Percentiles rank a stretch among this genome's conserved stretches.
These are phyloP conservation scores for Galago senegalensis DNA, from an alignment of 2,797 vertebrate genomes.

Conservation along the genomic window DNA sequence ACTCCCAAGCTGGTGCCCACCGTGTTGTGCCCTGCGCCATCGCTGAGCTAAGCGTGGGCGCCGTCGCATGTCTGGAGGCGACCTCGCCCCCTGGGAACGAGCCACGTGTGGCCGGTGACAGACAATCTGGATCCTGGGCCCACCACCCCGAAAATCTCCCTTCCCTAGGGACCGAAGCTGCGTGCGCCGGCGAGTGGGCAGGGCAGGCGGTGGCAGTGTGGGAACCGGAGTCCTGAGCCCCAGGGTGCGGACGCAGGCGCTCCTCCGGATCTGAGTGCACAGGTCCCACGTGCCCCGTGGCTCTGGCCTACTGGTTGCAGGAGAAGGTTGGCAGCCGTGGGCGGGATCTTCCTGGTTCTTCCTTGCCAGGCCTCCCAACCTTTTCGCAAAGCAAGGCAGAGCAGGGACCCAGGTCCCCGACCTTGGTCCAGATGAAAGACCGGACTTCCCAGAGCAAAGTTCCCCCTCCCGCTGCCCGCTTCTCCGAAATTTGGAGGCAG, in stretches of 20 bases:
- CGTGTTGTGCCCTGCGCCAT: not conserved
- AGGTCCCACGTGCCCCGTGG: not conserved
- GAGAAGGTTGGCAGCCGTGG: not conserved
- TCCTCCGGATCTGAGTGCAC: not conserved
- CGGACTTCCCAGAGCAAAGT: not conserved
- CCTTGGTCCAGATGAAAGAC: not conserved
- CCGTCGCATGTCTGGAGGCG: not conserved
- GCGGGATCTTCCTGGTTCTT: not conserved
- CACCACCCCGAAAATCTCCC: not conserved
- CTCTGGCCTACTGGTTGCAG: fast-evolving
- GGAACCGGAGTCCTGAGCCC: not conserved
- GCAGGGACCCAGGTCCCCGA: not conserved
- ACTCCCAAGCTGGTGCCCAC: not conserved
- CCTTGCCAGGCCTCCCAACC: not conserved
- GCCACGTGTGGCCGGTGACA: constrained; percentile 27
- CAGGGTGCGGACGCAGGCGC: not conserved
- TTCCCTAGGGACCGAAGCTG: not conserved
- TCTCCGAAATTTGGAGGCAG: constrained; percentile 49
- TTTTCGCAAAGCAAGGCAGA: not conserved
- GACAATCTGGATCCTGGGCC: not conserved
- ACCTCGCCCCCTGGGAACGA: not conserved
- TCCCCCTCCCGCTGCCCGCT: not conserved
- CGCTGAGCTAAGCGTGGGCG: not conserved
- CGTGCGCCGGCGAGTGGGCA: fast-evolving
- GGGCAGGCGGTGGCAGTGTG: not conserved